A percentile compares a stretch with the other conserved stretches of the same genome.
phyloP scores from a whole-genome alignment of 1,140 invertebrate species.

The Caenorhabditis inopinata region DNA sequence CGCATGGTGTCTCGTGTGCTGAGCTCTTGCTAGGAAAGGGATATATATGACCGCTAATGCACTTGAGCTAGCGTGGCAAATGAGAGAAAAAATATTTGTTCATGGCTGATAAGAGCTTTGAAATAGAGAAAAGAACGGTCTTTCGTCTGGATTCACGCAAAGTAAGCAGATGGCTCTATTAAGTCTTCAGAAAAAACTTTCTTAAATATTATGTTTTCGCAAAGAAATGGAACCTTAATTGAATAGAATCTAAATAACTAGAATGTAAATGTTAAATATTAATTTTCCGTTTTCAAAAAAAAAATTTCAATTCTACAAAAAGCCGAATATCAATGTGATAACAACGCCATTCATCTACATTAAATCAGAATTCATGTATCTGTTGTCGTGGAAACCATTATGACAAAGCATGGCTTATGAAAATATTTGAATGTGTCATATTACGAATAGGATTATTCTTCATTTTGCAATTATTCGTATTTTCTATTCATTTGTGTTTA shows the following conservation, averaged over 20 bases:
- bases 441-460: background rate
- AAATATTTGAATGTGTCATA: background rate
- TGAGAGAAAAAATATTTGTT: background rate
- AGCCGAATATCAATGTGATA: background rate
- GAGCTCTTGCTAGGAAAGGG: background rate
- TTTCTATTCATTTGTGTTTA: too few species aligned
- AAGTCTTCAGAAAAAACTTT: too few species aligned
- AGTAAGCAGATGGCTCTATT: too few species aligned
- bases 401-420: background rate
- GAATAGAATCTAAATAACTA: too few species aligned
- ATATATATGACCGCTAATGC: background rate
- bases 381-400: background rate
- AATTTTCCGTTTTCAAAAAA: too few species aligned
- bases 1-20: background rate
- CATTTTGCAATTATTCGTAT: too few species aligned
- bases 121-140: background rate
- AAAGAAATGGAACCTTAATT: too few species aligned
- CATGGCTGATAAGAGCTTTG: constrained; percentile 4
- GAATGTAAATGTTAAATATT: too few species aligned
- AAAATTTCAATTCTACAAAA: too few species aligned
- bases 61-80: constrained; percentile 10
- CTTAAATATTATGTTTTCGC: too few species aligned
- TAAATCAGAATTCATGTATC: background rate
- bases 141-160: too few species aligned
- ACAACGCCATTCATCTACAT: background rate